These are phyloP conservation scores for Eunapius fragilis DNA, from an alignment of 37 sponge, comb jelly and placozoan genomes.

Conservation along the genomic window DNA sequence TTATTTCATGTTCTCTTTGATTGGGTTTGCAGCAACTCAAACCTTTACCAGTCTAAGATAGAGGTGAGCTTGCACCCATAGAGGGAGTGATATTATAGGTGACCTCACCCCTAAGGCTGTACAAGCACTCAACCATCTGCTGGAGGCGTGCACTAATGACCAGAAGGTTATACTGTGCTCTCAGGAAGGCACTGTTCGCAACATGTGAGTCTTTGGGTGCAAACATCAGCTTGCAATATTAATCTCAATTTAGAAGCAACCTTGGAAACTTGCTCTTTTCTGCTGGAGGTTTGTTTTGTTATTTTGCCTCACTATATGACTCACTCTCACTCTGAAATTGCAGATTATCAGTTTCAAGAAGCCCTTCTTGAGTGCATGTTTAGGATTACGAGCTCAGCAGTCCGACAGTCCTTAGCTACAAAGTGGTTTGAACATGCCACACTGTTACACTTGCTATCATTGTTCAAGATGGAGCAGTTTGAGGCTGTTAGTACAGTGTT, in stretches of 20 bases:
- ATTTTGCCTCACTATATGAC: background rate
- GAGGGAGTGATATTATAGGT: background rate
- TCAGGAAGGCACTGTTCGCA: background rate
- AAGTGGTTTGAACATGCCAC: background rate
- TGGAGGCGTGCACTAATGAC: background rate
- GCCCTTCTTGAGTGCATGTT: background rate
- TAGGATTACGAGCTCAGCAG: background rate
- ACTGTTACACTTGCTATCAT: background rate
- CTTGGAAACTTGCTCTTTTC: background rate
- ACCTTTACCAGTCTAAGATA: background rate
- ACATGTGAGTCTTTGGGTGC: background rate
- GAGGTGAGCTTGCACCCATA: background rate
- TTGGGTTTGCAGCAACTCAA: background rate
- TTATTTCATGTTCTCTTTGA: background rate
- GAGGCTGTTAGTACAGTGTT: background rate
- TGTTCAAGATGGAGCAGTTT: background rate
- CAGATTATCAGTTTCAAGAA: background rate
- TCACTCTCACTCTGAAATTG: background rate
- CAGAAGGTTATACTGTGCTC: background rate
- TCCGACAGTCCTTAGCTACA: background rate
- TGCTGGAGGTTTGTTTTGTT: background rate
- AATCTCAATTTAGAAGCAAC: background rate
- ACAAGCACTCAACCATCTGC: background rate
- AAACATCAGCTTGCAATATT: background rate
- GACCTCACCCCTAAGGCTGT: background rate